Conservation (phyloP, 2,797 vertebrate genomes). For the Enteromius treurensis region DNA sequence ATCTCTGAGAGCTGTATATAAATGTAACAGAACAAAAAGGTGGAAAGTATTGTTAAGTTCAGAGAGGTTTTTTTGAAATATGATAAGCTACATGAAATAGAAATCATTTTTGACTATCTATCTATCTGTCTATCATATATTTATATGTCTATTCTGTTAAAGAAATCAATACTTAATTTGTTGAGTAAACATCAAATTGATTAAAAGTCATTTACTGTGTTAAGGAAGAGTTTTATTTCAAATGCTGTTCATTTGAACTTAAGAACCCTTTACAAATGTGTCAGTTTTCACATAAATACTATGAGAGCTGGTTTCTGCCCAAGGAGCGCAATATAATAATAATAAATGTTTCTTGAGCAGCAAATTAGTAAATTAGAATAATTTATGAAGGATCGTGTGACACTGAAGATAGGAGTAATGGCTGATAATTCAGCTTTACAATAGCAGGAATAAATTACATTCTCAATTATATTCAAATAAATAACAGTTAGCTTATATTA, state of each 20-base stretch:
- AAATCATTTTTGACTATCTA: not conserved
- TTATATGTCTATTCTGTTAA: not conserved
- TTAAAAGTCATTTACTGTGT: not conserved
- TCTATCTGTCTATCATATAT: not conserved
- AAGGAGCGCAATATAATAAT: not conserved
- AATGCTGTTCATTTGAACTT: not conserved
- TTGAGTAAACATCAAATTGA: not conserved
- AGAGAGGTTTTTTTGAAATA: not conserved
- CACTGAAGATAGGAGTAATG: not conserved
- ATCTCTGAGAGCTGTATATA: not conserved
- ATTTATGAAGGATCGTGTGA: constrained; percentile 3
- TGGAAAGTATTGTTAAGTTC: not conserved
- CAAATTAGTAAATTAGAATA: not conserved
- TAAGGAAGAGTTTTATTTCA: not conserved
- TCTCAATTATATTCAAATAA: not conserved
- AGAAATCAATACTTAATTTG: not conserved
- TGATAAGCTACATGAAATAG: no score
- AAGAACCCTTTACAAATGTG: not conserved
- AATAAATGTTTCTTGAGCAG: not conserved
- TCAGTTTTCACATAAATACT: not conserved
- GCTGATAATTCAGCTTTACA: not conserved
- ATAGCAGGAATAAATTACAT: not conserved
- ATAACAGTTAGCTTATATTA: not conserved
- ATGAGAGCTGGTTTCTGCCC: not conserved
- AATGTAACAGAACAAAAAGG: not conserved